Evolutionary conservation across 2,888 invertebrate genomes (phyloP), one percentile per base, ranked within the genome.

Genomic region (Amphipoea lucens): DNA sequence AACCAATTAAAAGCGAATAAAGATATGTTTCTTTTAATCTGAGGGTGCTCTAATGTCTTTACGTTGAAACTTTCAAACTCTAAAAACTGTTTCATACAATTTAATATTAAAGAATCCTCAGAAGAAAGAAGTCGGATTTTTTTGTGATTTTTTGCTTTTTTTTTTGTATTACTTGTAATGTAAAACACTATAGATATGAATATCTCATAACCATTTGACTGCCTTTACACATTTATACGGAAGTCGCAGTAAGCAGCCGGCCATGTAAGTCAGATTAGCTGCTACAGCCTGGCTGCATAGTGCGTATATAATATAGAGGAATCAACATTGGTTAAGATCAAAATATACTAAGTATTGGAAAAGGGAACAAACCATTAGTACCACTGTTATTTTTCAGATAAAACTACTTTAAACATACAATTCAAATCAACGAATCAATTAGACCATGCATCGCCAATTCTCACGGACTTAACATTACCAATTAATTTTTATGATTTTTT

Each of bases 401-500:
- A 85, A 85, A 85, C 88, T 88, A 88, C 81, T 77, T 77, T 83
- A 79, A 89, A 88, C 81, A 86, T 89, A 89, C 65, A 85, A 84
- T 84, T 86, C 72, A 78, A 88, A 87, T 81, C 81, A 88, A 83
- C 70, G 70, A 88, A 88, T 86, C 76, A 90, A 83, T 88, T 84
- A 87, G 84, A 87, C 83, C 88, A 89, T 88, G 89, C 92, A 90
- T 91, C 89, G 89, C 87, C 90, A 90, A 88, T 89, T 87, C 90
- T 89, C 87, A 85, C 90, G 84, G 89, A 91, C 91, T 91, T 92
- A 92, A 81, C 76, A 87, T 89, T 92, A 92, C 87, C 90, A 88
- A 90, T 90, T 85, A 86, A 87, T 91, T 91, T 92, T 89, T 91
- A 86, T 85, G 86, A 78, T 90, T 92, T 92, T 89, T 92, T 91